phyloP scores from a whole-genome alignment of 1,140 invertebrate genomes.

The Leucophenga varia region DNA sequence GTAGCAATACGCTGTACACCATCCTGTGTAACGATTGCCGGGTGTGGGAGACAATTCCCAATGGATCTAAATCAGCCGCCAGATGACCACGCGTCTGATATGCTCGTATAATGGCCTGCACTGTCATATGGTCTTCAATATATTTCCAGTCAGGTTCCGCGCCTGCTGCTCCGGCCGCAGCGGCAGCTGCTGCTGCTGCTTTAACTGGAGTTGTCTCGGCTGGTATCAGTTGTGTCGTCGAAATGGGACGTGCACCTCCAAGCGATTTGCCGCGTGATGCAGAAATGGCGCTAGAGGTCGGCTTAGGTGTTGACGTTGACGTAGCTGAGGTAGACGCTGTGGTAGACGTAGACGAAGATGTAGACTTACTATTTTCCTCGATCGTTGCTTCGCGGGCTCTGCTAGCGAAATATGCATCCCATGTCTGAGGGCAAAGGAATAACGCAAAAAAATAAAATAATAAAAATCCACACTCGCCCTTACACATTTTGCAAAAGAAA shows the following conservation, averaged over 20 bases:
- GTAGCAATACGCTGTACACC: conserved; percentile 59
- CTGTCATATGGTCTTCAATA: conserved; percentile 95
- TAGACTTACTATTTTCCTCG: too few species aligned
- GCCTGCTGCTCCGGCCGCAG: background rate
- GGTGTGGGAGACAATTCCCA: conserved; percentile 67
- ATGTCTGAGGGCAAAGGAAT: conserved; percentile 11
- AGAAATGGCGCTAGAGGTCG: background rate
- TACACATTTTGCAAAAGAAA: background rate
- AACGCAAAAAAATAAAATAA: background rate
- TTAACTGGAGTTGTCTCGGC: background rate
- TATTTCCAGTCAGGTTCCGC: conserved; percentile 71
- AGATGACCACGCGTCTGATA: conserved; percentile 95
- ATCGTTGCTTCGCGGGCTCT: background rate
- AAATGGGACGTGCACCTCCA: too few species aligned
- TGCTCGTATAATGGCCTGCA: conserved; percentile 97
- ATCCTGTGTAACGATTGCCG: conserved; percentile 7
- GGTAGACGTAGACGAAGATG: background rate
- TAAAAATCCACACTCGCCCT: background rate
- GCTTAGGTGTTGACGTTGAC: background rate
- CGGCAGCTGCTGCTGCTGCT: background rate
- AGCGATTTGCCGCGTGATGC: background rate
- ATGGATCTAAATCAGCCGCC: conserved; percentile 89
- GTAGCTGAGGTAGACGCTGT: background rate
- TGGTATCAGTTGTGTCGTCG: background rate
- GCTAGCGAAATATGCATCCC: conserved; percentile 31